Evolutionary conservation across 53 echinoderm and acorn worm genomes (phyloP), one percentile per base, ranked within the genome.

Genomic region (Hippasteria phrygiana): DNA sequence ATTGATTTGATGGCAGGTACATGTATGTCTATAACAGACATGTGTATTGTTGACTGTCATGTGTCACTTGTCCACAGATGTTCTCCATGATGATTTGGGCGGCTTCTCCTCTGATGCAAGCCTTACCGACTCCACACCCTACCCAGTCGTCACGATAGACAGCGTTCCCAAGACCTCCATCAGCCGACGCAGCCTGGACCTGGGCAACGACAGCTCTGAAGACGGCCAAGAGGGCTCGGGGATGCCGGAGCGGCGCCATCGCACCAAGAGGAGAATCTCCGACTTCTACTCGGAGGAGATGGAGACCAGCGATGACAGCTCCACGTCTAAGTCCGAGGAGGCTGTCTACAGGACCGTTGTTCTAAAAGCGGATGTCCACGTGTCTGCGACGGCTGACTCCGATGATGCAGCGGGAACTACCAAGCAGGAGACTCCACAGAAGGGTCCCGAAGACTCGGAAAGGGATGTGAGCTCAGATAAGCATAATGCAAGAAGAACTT

Each of bases 201-300:
- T 59, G 10, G 78, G 27, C 67, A 42, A 50, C 14, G 89, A 89
- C 42, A 89, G 74, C 71, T 89, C 89, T 3, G 89, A 89, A 39
- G 81, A 81, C 65, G 45, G 64, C 41, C 40, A 71, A 35, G 89
- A 89, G 10, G 50, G 20, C 36, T 56, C 59, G 22, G 41, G 20
- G 0, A 26, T 20, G 13, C 66, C 27, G 20, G 34, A 56, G 27
- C 41, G 43, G 12, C 40, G 29, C 43, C 32, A 53, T 20, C 76
- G 51, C 36, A 50, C 76, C 76, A 65, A 45, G 31, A 40, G 81
- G 18, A 37, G 81, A 24, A 81, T 81, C 64, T 81, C 81, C 4
- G 81, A 81, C 66, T 81, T 81, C 81, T 81, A 81, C 33, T 81
- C 81, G 1, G 81, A 81, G 67, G 81, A 81, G 81, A 65, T 65